A percentile compares a stretch with the other conserved stretches of the same genome.
Conservation (phyloP, 2,888 invertebrate genomes). For the Phalangium opilio region DNA sequence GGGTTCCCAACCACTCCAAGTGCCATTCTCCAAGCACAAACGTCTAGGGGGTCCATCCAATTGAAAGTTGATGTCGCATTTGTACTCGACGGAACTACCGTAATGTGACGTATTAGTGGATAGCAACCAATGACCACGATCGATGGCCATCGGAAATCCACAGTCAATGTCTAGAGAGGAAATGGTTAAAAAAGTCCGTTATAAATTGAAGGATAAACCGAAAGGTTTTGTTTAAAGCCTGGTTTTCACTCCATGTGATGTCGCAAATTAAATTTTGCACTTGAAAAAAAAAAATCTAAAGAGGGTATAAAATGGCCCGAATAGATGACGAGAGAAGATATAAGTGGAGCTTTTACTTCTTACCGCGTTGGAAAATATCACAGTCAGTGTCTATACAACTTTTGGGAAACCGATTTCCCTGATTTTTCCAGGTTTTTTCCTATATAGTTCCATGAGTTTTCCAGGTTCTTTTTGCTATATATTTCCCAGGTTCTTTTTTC, state of each 20-base stretch:
- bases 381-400: too few species aligned
- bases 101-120: conserved; percentile 78
- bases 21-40: conserved; percentile 70
- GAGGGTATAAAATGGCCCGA: too few species aligned
- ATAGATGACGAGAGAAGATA: too few species aligned
- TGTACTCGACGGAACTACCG: conserved; percentile 67
- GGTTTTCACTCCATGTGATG: neutral
- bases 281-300: neutral
- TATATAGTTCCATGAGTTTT: too few species aligned
- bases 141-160: conserved; percentile 52
- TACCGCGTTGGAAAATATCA: too few species aligned
- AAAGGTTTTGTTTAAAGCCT: neutral
- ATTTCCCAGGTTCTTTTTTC: too few species aligned
- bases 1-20: conserved; percentile 73
- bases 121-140: conserved; percentile 57
- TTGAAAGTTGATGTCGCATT: conserved; percentile 63
- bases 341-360: too few species aligned
- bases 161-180: conserved; percentile 47
- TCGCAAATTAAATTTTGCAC: neutral
- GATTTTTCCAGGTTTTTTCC: too few species aligned
- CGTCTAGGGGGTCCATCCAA: conserved; percentile 67
- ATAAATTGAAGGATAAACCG: too few species aligned
- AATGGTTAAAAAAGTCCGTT: conserved; percentile 1
- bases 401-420: too few species aligned
- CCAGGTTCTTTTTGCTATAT: too few species aligned